Evolutionary conservation across 1,140 invertebrate species (phyloP).

Genomic region (Drosophila navojoa): DNA sequence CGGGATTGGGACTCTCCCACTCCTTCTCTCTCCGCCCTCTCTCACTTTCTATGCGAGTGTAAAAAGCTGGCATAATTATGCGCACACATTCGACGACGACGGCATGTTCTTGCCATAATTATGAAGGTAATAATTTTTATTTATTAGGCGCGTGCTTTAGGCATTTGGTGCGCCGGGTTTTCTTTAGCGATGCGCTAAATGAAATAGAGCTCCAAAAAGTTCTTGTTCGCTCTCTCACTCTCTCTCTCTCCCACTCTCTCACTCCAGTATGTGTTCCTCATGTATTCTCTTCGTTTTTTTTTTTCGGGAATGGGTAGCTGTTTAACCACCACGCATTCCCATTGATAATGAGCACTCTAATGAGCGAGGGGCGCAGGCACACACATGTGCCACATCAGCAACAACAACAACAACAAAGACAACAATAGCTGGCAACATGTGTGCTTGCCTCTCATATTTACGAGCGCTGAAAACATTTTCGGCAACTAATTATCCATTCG

Average conservation of each 20-base stretch:
- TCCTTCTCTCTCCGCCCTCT: too few relatives aligned
- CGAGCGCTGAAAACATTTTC: constrained; percentile 78
- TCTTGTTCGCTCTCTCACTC: constrained; percentile 20
- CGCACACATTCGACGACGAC: constrained; percentile 68
- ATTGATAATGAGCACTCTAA: constrained; percentile 80
- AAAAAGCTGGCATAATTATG: constrained; percentile 78
- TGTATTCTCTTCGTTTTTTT: constrained; percentile 41
- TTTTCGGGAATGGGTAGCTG: constrained; percentile 31
- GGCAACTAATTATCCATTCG: constrained; percentile 83
- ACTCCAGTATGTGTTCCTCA: constrained; percentile 31
- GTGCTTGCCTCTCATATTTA: constrained; percentile 72
- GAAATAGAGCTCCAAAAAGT: constrained; percentile 48
- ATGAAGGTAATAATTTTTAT: constrained; percentile 83
- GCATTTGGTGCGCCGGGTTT: constrained; percentile 59
- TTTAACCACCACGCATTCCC: constrained; percentile 46
- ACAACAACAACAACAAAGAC: constrained; percentile 17
- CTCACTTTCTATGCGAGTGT: constrained; percentile 21
- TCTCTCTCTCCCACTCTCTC: neutral
- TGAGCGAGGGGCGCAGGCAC: constrained; percentile 50
- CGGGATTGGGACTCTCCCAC: neutral
- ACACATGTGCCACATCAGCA: constrained; percentile 58
- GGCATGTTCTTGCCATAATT: constrained; percentile 78
- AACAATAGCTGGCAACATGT: constrained; percentile 57
- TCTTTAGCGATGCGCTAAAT: constrained; percentile 35
- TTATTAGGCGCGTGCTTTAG: constrained; percentile 81